A percentile compares a stretch with the other conserved stretches of the same genome.
Evolutionary conservation across 35 echinoderm and acorn worm species (phyloP).

Genomic region (Ophioderma brevispina): DNA sequence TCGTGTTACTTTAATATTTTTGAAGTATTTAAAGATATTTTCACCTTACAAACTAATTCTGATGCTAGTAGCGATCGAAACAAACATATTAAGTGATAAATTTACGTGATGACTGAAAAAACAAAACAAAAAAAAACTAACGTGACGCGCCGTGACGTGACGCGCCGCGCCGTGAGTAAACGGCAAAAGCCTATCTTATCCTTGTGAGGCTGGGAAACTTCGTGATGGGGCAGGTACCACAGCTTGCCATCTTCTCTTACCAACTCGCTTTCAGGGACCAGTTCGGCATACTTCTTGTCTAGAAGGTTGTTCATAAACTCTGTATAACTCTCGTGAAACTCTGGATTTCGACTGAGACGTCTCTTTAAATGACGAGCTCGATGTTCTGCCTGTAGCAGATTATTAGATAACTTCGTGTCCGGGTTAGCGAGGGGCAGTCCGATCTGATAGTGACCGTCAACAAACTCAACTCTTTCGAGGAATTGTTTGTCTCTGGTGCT

Average conservation of each 20-base stretch:
- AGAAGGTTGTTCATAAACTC: background rate
- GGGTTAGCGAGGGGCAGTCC: background rate
- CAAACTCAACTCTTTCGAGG: background rate
- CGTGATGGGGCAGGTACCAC: background rate
- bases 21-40: too few relatives aligned
- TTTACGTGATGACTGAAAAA: too few relatives aligned
- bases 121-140: too few relatives aligned
- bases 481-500: background rate
- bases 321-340: background rate
- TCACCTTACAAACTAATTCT: too few relatives aligned
- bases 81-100: too few relatives aligned
- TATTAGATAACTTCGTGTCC: background rate
- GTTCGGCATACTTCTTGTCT: background rate
- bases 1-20: too few relatives aligned
- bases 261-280: background rate
- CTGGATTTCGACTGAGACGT: background rate
- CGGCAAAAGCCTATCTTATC: too few relatives aligned
- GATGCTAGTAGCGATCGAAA: too few relatives aligned
- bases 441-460: background rate
- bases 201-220: background rate
- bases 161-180: too few relatives aligned
- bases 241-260: background rate
- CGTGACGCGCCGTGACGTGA: too few relatives aligned
- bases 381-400: background rate
- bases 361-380: background rate